Evolutionary conservation across 2,113 vertebrate genomes (phyloP).

Genomic region (Trachemys scripta): DNA sequence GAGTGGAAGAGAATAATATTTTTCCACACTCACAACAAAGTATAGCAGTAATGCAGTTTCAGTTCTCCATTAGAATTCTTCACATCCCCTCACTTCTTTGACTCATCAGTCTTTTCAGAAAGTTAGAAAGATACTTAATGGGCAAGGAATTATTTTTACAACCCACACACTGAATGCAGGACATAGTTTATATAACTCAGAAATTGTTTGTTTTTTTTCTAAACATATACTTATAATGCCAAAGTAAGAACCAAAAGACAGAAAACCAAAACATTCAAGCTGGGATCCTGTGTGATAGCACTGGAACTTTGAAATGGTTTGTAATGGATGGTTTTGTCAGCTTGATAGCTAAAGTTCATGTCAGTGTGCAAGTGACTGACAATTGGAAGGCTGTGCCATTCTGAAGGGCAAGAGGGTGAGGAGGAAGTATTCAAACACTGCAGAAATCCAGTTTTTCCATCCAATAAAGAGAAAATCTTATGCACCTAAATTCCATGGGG

Average conservation of each 20-base stretch:
- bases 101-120: neutral
- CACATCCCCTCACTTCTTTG: neutral
- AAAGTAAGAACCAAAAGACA: neutral
- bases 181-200: too few relatives aligned
- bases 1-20: neutral
- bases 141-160: neutral
- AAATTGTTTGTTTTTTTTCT: too few relatives aligned
- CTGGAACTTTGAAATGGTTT: neutral
- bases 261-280: neutral
- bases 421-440: neutral
- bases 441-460: neutral
- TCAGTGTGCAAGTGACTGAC: neutral
- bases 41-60: neutral
- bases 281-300: neutral
- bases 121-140: neutral
- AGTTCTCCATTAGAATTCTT: neutral
- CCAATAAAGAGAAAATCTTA: slow-evolving; percentile 52
- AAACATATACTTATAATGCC: neutral
- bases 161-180: neutral
- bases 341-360: neutral
- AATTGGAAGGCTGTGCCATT: slow-evolving; percentile 3
- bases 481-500: neutral
- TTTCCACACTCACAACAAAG: neutral
- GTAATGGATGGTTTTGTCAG: neutral
- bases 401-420: neutral